Evolutionary conservation across 2,113 vertebrate species (phyloP).

Genomic region (Macrotis lagotis): DNA sequence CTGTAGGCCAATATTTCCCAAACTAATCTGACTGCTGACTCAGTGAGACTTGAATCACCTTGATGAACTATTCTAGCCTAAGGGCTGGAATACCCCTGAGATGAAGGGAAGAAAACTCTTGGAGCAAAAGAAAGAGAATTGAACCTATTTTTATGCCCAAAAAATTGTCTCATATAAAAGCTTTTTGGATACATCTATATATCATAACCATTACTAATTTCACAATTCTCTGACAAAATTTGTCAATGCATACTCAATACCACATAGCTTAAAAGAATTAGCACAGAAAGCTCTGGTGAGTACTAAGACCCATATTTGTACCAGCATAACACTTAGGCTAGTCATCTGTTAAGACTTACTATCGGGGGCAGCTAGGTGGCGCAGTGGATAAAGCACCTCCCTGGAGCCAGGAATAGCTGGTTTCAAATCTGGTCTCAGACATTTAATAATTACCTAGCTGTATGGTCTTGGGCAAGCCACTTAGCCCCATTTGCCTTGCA

Average conservation of each 20-base stretch:
- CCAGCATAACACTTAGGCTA: not conserved
- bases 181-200: not conserved
- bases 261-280: not conserved
- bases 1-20: not conserved
- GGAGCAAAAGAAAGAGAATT: not conserved
- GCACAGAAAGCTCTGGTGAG: not conserved
- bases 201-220: not conserved
- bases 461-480: too few relatives aligned
- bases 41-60: not conserved
- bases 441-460: too few relatives aligned
- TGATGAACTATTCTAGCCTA: not conserved
- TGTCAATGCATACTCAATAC: not conserved
- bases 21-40: not conserved
- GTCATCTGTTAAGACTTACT: not conserved
- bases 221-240: not conserved
- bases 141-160: not conserved
- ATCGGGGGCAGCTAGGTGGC: too few relatives aligned
- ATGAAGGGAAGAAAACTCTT: not conserved
- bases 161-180: not conserved
- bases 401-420: too few relatives aligned
- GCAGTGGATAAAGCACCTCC: too few relatives aligned
- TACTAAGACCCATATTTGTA: not conserved
- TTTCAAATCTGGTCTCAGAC: too few relatives aligned
- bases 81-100: not conserved
- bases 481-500: too few relatives aligned